Evolutionary conservation across 2,797 vertebrate genomes (phyloP).

Genomic region (Macropus fuliginosus): DNA sequence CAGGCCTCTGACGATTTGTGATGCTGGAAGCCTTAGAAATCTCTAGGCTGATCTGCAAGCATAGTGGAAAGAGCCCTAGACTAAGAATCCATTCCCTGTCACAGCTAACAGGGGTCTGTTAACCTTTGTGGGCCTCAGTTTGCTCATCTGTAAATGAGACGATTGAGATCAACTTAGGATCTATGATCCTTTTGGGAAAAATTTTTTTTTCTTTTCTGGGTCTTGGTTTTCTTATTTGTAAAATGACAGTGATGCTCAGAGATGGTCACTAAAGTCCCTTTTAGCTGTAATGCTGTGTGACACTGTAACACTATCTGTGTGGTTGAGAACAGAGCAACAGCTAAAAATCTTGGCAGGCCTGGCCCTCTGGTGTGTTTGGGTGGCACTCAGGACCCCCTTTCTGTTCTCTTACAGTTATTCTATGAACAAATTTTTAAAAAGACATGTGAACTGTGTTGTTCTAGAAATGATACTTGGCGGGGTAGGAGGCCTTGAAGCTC

Average conservation of each 20-base stretch:
- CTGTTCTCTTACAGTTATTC: no score
- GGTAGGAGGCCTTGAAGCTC: accelerated
- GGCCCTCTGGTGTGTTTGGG: background rate
- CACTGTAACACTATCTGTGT: background rate
- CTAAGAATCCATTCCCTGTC: background rate
- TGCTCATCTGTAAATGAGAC: background rate
- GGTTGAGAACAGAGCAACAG: background rate
- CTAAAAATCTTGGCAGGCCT: background rate
- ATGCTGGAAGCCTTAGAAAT: background rate
- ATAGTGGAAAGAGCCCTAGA: background rate
- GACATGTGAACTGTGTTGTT: background rate
- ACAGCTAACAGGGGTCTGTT: background rate
- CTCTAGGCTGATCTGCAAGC: background rate
- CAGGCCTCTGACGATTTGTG: background rate
- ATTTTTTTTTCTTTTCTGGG: background rate
- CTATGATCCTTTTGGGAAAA: background rate
- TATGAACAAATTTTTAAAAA: background rate
- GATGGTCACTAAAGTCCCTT: background rate
- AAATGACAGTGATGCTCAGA: background rate
- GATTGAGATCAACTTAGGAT: background rate
- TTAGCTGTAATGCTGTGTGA: background rate
- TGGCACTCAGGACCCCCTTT: background rate
- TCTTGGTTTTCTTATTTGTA: background rate
- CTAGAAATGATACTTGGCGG: background rate
- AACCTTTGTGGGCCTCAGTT: background rate